A percentile compares a stretch with the other conserved stretches of the same genome.
These are phyloP conservation scores for Galemys pyrenaicus DNA, from an alignment of 2,113 vertebrate genomes.

Conservation along the genomic window DNA sequence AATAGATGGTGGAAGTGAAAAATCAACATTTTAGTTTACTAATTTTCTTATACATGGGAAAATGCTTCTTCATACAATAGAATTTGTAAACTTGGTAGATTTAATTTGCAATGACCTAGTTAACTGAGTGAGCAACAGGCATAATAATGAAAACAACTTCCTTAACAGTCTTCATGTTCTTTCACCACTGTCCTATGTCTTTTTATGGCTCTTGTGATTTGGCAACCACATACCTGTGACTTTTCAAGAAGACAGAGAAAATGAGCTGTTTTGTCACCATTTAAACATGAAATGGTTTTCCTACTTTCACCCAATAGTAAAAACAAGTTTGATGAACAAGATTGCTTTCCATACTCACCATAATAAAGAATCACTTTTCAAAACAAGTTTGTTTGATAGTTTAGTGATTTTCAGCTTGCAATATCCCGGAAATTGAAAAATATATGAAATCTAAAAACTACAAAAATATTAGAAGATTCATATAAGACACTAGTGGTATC, in stretches of 20 bases:
- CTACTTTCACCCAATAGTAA: not conserved
- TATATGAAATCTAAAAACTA: not conserved
- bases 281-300: not conserved
- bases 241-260: not conserved
- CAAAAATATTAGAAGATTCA: not conserved
- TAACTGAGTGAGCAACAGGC: not conserved
- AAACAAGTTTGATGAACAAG: not conserved
- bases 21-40: not conserved
- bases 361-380: not conserved
- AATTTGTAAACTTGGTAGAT: not conserved
- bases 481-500: not conserved
- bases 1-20: not conserved
- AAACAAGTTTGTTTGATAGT: conserved; percentile 24
- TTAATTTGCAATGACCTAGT: not conserved
- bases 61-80: not conserved
- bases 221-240: not conserved
- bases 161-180: not conserved
- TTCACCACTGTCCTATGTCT: not conserved
- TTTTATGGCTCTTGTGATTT: not conserved
- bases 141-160: not conserved
- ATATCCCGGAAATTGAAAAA: not conserved
- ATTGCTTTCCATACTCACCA: not conserved
- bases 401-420: conserved; percentile 16
- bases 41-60: not conserved
- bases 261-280: not conserved